Conservation (phyloP, 2,113 vertebrate species). For the Syngnathoides biaculeatus region DNA sequence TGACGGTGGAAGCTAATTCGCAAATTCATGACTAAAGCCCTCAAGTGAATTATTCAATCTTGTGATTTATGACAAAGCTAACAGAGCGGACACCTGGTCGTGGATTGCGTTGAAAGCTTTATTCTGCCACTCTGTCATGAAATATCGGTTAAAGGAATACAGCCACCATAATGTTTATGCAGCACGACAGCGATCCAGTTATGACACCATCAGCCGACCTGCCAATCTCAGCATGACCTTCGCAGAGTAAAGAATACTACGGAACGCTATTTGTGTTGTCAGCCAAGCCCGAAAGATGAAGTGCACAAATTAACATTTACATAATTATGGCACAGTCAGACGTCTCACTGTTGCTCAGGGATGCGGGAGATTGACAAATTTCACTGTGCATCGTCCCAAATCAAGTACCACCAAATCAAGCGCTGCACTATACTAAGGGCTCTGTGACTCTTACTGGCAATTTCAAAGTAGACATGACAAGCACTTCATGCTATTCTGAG, state of each 20-base stretch:
- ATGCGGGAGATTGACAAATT: background rate
- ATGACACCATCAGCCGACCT: background rate
- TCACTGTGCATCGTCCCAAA: background rate
- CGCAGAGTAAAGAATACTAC: too few relatives aligned
- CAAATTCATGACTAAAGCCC: background rate
- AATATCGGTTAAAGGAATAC: background rate
- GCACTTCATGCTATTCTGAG: background rate
- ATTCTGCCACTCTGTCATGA: background rate
- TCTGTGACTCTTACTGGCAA: background rate
- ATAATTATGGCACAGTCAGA: too few relatives aligned
- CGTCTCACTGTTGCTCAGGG: too few relatives aligned
- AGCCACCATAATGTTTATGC: background rate
- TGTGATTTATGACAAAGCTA: background rate
- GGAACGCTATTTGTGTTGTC: too few relatives aligned
- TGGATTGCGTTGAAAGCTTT: background rate
- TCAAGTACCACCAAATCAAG: background rate
- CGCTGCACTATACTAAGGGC: background rate
- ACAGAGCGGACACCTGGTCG: constrained; percentile 10
- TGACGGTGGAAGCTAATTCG: constrained; percentile 2
- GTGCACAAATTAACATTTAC: too few relatives aligned
- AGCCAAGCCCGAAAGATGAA: too few relatives aligned
- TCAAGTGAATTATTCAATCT: background rate
- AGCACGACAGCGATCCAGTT: background rate
- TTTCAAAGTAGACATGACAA: background rate
- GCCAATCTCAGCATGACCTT: background rate